Percentiles rank a stretch among this genome's conserved stretches.
Evolutionary conservation across 2,113 vertebrate species (phyloP).

Genomic region (Corythornis madagascariensis): DNA sequence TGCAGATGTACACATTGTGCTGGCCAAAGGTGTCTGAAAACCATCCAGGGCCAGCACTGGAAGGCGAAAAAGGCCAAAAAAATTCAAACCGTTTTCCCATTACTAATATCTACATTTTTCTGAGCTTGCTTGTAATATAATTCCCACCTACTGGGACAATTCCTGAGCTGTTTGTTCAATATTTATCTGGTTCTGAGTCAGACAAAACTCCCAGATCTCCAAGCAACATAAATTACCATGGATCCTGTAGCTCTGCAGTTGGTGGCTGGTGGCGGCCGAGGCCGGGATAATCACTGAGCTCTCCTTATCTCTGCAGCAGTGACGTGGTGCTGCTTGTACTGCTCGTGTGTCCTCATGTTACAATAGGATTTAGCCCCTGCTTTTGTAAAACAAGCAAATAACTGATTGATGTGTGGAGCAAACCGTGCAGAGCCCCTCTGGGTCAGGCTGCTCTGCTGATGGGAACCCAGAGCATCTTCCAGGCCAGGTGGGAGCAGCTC

Average conservation of each 20-base stretch:
- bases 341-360: background rate
- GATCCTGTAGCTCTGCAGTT: background rate
- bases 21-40: background rate
- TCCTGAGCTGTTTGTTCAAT: slow-evolving; percentile 11
- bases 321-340: background rate
- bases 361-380: background rate
- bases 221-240: background rate
- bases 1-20: accelerated
- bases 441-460: background rate
- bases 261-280: background rate
- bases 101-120: background rate
- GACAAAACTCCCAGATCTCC: background rate
- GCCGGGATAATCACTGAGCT: background rate
- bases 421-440: background rate
- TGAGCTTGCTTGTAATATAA: background rate
- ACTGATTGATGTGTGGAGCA: background rate
- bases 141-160: background rate
- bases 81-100: background rate
- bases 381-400: background rate
- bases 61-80: background rate
- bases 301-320: background rate
- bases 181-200: background rate
- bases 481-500: background rate
- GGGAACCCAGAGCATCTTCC: background rate
- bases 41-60: background rate